Evolutionary conservation across 30 jellyfish, hydroid and myxozoan genomes (phyloP).

Genomic region (Aurelia coerulea): DNA sequence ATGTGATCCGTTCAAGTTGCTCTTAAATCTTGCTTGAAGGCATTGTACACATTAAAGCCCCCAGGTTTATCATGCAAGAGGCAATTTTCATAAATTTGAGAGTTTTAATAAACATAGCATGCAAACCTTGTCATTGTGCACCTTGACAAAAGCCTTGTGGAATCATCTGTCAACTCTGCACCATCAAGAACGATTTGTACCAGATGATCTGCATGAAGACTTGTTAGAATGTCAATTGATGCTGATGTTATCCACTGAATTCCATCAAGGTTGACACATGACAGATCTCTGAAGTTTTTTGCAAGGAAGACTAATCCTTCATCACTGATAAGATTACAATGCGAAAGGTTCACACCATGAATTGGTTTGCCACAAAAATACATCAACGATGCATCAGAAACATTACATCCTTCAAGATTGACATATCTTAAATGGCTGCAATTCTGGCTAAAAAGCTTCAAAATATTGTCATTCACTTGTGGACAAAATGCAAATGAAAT

Average conservation of each 20-base stretch:
- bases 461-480: slow-evolving; percentile 61
- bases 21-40: no score
- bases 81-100: neutral
- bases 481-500: slow-evolving; percentile 84
- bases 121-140: slow-evolving; percentile 69
- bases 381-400: slow-evolving; percentile 71
- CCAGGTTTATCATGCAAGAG: no score
- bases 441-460: slow-evolving; percentile 35
- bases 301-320: slow-evolving; percentile 85
- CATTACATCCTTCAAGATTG: slow-evolving; percentile 77
- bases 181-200: slow-evolving; percentile 83
- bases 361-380: slow-evolving; percentile 72
- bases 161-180: slow-evolving; percentile 73
- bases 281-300: slow-evolving; percentile 57
- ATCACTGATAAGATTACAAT: slow-evolving; percentile 79
- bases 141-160: slow-evolving; percentile 51
- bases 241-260: slow-evolving; percentile 84
- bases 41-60: no score
- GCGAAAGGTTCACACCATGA: slow-evolving; percentile 60
- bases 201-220: slow-evolving; percentile 38
- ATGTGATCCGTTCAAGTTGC: no score
- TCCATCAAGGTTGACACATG: slow-evolving; percentile 78
- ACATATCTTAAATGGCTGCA: slow-evolving; percentile 37
- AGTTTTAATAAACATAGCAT: neutral
- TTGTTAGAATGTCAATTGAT: slow-evolving; percentile 66